A percentile compares a stretch with the other conserved stretches of the same genome.
These are phyloP conservation scores for Myodes glareolus DNA, from an alignment of 2,113 vertebrate genomes.

Conservation along the genomic window DNA sequence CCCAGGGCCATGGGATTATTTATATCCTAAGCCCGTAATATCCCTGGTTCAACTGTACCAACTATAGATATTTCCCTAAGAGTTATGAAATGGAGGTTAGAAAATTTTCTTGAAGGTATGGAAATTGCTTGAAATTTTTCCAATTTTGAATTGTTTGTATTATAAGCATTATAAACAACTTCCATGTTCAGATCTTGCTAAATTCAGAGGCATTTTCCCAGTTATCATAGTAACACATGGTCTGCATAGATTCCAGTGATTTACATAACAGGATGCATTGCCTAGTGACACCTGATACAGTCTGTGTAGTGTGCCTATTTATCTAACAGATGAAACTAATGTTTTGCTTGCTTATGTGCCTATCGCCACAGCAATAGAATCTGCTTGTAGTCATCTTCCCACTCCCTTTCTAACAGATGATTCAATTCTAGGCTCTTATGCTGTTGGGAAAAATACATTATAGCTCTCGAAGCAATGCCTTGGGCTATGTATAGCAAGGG, in stretches of 20 bases:
- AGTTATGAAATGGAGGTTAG: background rate
- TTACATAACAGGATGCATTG: background rate
- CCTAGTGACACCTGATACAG: background rate
- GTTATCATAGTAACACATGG: background rate
- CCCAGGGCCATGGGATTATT: background rate
- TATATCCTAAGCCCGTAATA: background rate
- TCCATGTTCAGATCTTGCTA: background rate
- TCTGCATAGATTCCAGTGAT: background rate
- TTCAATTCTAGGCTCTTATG: background rate
- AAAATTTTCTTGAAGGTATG: background rate
- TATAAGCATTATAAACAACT: background rate
- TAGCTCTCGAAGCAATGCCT: conserved; percentile 29
- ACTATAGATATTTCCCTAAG: background rate
- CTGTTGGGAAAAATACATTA: conserved; percentile 50
- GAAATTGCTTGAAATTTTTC: background rate
- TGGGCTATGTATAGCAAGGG: conserved; percentile 26
- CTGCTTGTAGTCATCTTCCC: background rate
- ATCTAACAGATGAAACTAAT: background rate
- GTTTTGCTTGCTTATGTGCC: background rate
- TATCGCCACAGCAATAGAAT: background rate
- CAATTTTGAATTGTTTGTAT: background rate
- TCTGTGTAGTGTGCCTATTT: background rate
- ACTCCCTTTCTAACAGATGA: conserved; percentile 32
- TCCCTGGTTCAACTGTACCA: background rate
- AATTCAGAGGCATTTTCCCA: background rate